phyloP scores from a whole-genome alignment of 2,113 vertebrate genomes.

The Corythaeola cristata region DNA sequence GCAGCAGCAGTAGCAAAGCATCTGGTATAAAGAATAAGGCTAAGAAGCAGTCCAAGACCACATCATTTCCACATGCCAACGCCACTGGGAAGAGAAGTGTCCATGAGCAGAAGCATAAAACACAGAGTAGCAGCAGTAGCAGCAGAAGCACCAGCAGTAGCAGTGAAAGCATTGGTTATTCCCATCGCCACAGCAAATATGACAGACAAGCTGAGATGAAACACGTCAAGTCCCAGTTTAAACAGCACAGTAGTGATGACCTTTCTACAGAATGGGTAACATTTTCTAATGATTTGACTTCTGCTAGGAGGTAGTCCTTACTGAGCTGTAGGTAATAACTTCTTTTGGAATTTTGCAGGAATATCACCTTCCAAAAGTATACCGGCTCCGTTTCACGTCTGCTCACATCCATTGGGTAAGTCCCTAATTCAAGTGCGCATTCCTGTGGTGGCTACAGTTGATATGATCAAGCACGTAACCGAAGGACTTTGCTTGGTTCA shows the following conservation, averaged over 20 bases:
- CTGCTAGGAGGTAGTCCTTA: background rate
- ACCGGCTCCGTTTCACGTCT: conserved; percentile 28
- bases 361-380: conserved; percentile 19
- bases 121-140: background rate
- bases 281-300: background rate
- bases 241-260: background rate
- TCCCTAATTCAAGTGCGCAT: background rate
- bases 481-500: background rate
- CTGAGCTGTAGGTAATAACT: background rate
- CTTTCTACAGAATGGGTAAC: conserved; percentile 8
- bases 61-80: background rate
- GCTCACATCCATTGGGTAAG: conserved; percentile 12
- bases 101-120: background rate
- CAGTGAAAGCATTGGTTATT: background rate
- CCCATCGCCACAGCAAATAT: background rate
- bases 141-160: conserved; percentile 4
- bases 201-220: background rate
- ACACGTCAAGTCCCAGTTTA: background rate
- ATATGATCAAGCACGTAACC: background rate
- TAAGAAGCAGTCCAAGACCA: background rate
- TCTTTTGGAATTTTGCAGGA: conserved; percentile 38
- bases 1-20: background rate
- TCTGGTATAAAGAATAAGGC: background rate
- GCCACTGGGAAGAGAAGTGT: background rate
- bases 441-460: background rate